Evolutionary conservation across 2,888 invertebrate species (phyloP).

Genomic region (Tigriopus californicus): DNA sequence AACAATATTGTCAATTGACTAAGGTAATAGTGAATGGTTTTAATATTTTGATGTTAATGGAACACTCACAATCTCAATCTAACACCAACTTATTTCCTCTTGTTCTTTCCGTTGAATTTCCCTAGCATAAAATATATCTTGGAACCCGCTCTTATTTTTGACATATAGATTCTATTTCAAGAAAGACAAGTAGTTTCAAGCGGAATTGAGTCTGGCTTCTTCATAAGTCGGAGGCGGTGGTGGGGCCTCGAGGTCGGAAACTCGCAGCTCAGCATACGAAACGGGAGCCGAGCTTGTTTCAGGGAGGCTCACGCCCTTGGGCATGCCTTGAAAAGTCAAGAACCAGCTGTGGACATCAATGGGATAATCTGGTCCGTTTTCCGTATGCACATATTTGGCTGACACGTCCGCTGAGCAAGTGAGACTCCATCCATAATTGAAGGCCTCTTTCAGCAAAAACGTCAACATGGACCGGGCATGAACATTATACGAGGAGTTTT

Average conservation of each 20-base stretch:
- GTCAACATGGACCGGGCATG: background rate
- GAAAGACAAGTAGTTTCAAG: no score
- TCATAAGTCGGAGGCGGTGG: no score
- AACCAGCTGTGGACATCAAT: background rate
- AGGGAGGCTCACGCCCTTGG: background rate
- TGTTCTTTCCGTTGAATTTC: no score
- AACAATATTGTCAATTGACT: no score
- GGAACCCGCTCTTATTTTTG: no score
- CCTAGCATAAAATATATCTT: no score
- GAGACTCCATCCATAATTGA: background rate
- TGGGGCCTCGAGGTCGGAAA: background rate
- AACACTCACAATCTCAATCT: no score
- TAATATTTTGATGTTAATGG: no score
- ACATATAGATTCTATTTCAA: no score
- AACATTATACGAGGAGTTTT: background rate
- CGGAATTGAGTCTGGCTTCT: no score
- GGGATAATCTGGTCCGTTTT: constrained; percentile 1
- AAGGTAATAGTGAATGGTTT: no score
- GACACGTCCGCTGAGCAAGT: background rate
- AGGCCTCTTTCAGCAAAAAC: background rate
- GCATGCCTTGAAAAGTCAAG: background rate
- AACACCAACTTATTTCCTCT: no score
- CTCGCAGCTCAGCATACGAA: background rate
- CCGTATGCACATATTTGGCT: constrained; percentile 1
- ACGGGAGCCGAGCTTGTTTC: background rate